phyloP scores from a whole-genome alignment of 2,113 vertebrate species.

The Hemibagrus wyckioides region DNA sequence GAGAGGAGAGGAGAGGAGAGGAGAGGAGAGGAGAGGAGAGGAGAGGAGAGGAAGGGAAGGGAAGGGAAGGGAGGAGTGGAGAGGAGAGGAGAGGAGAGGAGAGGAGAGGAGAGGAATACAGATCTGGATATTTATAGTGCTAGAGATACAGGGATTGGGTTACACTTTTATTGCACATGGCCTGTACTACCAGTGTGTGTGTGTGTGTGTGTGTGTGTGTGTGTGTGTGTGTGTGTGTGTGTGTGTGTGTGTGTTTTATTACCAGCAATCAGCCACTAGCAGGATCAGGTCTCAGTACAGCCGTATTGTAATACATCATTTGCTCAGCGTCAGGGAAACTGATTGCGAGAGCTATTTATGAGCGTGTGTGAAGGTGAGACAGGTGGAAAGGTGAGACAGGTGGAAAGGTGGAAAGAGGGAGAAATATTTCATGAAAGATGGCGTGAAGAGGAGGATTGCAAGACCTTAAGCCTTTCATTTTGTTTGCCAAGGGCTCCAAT shows the following conservation, averaged over 20 bases:
- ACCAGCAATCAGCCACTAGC: neutral
- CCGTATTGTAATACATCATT: slow-evolving; percentile 28
- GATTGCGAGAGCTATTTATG: slow-evolving; percentile 28
- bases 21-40: too few species aligned
- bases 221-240: slow-evolving; percentile 2
- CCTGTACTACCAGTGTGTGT: neutral
- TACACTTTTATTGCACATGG: neutral
- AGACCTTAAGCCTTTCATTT: slow-evolving; percentile 38
- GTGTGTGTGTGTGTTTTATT: neutral
- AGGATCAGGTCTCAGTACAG: neutral
- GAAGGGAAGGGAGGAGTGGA: too few species aligned
- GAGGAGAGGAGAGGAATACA: too few species aligned
- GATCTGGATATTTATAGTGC: neutral
- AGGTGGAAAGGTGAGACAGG: neutral
- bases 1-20: too few species aligned
- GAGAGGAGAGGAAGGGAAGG: too few species aligned
- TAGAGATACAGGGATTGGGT: neutral
- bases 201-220: neutral
- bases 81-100: too few species aligned
- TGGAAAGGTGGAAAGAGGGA: neutral
- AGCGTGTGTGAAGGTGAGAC: slow-evolving; percentile 18
- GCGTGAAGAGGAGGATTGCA: slow-evolving; percentile 36
- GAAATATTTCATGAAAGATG: slow-evolving; percentile 27
- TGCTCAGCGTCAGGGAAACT: slow-evolving; percentile 2
- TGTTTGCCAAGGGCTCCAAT: slow-evolving; percentile 40